These are phyloP conservation scores for Prosopocoilus inquinatus DNA, from an alignment of 2,888 invertebrate species.

Conservation along the genomic window DNA sequence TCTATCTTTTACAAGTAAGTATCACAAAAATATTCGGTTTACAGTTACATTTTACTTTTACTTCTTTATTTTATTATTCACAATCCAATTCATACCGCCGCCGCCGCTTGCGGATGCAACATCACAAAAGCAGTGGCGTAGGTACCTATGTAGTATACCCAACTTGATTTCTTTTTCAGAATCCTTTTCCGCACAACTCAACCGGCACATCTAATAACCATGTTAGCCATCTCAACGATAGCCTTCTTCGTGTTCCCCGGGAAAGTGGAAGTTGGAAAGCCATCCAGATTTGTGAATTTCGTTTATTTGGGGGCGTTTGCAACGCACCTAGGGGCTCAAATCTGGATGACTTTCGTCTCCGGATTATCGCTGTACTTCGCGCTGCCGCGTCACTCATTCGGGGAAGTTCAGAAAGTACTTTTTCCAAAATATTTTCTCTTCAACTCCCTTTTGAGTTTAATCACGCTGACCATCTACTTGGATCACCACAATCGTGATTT, in stretches of 20 bases:
- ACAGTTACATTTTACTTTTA: too few species aligned
- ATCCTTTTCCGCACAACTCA: slow-evolving; percentile 71
- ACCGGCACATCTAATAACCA: slow-evolving; percentile 74
- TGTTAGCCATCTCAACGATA: slow-evolving; percentile 59
- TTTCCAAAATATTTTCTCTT: slow-evolving; percentile 86
- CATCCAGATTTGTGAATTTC: slow-evolving; percentile 57
- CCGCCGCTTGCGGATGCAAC: too few species aligned
- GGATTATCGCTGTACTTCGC: slow-evolving; percentile 84
- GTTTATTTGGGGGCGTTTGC: slow-evolving; percentile 77
- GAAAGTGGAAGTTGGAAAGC: slow-evolving; percentile 22
- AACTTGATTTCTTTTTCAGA: slow-evolving; percentile 59
- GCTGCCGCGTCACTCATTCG: slow-evolving; percentile 83
- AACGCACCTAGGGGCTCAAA: slow-evolving; percentile 81
- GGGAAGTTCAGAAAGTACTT: slow-evolving; percentile 79
- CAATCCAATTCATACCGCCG: too few species aligned
- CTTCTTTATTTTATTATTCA: too few species aligned
- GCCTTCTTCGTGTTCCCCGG: slow-evolving; percentile 53
- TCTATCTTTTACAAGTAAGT: slow-evolving; percentile 41
- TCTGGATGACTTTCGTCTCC: slow-evolving; percentile 92
- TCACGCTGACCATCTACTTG: slow-evolving; percentile 70
- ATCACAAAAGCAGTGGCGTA: too few species aligned
- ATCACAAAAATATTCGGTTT: neutral
- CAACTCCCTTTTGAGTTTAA: slow-evolving; percentile 71
- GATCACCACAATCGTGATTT: slow-evolving; percentile 58
- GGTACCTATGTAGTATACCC: too few species aligned